A percentile compares a stretch with the other conserved stretches of the same genome.
phyloP scores from a whole-genome alignment of 2,888 invertebrate genomes.

The Hofmannophila pseudospretella region DNA sequence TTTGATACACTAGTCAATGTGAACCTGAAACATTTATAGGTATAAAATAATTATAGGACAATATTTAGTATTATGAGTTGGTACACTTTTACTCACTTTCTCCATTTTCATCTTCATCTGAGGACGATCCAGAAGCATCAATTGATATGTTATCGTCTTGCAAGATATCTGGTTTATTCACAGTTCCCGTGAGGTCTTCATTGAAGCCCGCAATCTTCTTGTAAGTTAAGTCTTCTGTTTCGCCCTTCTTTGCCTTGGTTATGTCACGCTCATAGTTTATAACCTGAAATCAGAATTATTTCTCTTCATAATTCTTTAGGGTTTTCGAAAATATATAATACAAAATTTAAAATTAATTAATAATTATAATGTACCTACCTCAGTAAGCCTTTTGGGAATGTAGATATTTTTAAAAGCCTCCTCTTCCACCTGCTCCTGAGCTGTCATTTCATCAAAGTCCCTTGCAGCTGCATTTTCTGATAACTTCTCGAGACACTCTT shows the following conservation, averaged over 20 bases:
- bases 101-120: constrained; percentile 43
- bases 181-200: constrained; percentile 86
- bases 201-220: constrained; percentile 92
- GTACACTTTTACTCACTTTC: too few relatives aligned
- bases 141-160: constrained; percentile 56
- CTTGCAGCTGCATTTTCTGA: constrained; percentile 82
- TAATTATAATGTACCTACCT: constrained; percentile 75
- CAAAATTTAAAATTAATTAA: neutral
- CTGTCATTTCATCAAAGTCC: constrained; percentile 81
- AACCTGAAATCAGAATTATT: constrained; percentile 72
- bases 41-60: too few relatives aligned
- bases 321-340: neutral
- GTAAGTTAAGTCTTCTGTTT: constrained; percentile 86
- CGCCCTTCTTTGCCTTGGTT: constrained; percentile 85
- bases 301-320: too few relatives aligned
- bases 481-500: constrained; percentile 85
- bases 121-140: constrained; percentile 42
- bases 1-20: too few relatives aligned
- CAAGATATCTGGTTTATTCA: constrained; percentile 81
- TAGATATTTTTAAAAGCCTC: constrained; percentile 95
- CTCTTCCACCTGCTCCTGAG: constrained; percentile 89
- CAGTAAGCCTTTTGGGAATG: constrained; percentile 94
- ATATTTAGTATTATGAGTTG: too few relatives aligned
- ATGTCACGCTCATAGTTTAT: constrained; percentile 92
- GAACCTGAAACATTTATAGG: too few relatives aligned